Percentiles rank a stretch among this genome's conserved stretches.
These are phyloP conservation scores for Heliconius ethilla DNA, from an alignment of 2,888 invertebrate species.

Conservation along the genomic window DNA sequence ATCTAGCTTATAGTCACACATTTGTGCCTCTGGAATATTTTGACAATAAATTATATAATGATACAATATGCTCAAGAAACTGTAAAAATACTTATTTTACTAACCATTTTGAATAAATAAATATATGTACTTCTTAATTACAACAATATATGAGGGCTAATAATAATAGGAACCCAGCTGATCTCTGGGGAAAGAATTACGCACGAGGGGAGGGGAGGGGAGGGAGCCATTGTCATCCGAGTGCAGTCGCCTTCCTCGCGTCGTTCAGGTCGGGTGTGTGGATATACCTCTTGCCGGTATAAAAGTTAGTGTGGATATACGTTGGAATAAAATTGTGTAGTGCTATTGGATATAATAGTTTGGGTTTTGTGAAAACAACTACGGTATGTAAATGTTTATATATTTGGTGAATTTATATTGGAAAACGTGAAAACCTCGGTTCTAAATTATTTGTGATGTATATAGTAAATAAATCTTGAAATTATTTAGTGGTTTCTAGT, in stretches of 20 bases:
- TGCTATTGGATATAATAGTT: conserved; percentile 36
- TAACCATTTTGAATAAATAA: neutral
- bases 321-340: conserved; percentile 42
- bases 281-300: conserved; percentile 21
- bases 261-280: conserved; percentile 56
- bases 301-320: conserved; percentile 46
- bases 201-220: conserved; percentile 49
- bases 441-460: neutral
- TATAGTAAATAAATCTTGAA: neutral
- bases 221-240: conserved; percentile 44
- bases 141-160: conserved; percentile 24
- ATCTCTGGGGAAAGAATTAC: conserved; percentile 53
- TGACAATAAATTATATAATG: neutral
- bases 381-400: conserved; percentile 36
- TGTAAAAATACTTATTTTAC: neutral
- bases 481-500: neutral
- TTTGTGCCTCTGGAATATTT: no score
- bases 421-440: neutral
- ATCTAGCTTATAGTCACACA: no score
- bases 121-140: neutral
- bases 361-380: conserved; percentile 28
- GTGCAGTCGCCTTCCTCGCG: conserved; percentile 65
- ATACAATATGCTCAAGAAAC: neutral
- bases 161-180: conserved; percentile 55
- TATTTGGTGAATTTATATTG: neutral